Conservation (phyloP, 1,140 invertebrate genomes). For the Spodoptera frugiperda region DNA sequence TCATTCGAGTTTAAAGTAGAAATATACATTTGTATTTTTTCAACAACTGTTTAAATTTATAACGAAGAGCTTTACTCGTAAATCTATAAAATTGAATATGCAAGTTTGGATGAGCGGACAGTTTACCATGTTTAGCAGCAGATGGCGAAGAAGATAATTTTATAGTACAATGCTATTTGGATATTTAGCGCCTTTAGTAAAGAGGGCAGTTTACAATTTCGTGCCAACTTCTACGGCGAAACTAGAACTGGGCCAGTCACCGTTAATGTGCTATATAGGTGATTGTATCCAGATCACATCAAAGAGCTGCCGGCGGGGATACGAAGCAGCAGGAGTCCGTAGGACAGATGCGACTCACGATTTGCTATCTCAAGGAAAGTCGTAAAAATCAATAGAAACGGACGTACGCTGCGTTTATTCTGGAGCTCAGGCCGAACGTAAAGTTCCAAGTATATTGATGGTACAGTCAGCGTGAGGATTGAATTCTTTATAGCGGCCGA, state of each 20-base stretch:
- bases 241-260: slow-evolving; percentile 79
- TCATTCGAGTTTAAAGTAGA: slow-evolving; percentile 57
- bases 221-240: slow-evolving; percentile 81
- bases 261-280: slow-evolving; percentile 75
- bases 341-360: slow-evolving; percentile 52
- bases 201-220: slow-evolving; percentile 85
- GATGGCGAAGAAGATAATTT: slow-evolving; percentile 39
- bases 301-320: slow-evolving; percentile 68
- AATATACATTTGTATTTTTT: slow-evolving; percentile 50
- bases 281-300: slow-evolving; percentile 83
- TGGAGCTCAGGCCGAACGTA: background rate
- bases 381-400: slow-evolving; percentile 40
- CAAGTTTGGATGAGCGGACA: background rate
- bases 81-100: background rate
- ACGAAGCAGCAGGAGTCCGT: slow-evolving; percentile 58
- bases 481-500: background rate
- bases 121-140: slow-evolving; percentile 5
- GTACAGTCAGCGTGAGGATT: background rate
- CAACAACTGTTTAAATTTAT: slow-evolving; percentile 44
- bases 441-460: slow-evolving; percentile 24
- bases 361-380: slow-evolving; percentile 39
- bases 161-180: slow-evolving; percentile 53
- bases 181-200: slow-evolving; percentile 75
- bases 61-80: background rate
- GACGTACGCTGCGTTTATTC: slow-evolving; percentile 9